These are phyloP conservation scores for Molothrus ater DNA, from an alignment of 2,797 vertebrate species.

Conservation along the genomic window DNA sequence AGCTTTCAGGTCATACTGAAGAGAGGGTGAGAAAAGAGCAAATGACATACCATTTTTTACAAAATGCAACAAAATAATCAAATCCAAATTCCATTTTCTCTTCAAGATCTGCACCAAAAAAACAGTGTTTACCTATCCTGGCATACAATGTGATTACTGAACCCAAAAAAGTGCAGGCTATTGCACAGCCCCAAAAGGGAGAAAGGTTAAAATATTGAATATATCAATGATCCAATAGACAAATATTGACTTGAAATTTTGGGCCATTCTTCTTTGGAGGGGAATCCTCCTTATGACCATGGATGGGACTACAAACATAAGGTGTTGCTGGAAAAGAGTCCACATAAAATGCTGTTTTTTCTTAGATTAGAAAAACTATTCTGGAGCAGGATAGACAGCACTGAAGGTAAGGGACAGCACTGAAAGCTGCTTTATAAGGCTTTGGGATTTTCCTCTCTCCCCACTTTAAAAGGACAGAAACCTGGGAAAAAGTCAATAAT, in stretches of 20 bases:
- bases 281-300: not conserved
- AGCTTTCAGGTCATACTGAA: not conserved
- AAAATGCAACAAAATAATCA: not conserved
- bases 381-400: not conserved
- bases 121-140: not conserved
- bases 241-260: not conserved
- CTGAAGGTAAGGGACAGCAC: not conserved
- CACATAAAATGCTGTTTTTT: not conserved
- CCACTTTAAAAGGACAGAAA: not conserved
- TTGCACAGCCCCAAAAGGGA: not conserved
- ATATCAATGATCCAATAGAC: not conserved
- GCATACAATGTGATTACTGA: not conserved
- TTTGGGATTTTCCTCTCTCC: not conserved
- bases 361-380: not conserved
- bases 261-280: not conserved
- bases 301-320: not conserved
- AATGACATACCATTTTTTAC: not conserved
- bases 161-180: not conserved
- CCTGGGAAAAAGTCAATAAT: not conserved
- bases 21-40: not conserved
- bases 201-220: not conserved
- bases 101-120: not conserved
- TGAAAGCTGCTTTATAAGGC: not conserved
- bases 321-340: not conserved
- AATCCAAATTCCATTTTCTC: not conserved